Conservation (phyloP, 2,888 invertebrate species). For the Caenorhabditis uteleia region DNA sequence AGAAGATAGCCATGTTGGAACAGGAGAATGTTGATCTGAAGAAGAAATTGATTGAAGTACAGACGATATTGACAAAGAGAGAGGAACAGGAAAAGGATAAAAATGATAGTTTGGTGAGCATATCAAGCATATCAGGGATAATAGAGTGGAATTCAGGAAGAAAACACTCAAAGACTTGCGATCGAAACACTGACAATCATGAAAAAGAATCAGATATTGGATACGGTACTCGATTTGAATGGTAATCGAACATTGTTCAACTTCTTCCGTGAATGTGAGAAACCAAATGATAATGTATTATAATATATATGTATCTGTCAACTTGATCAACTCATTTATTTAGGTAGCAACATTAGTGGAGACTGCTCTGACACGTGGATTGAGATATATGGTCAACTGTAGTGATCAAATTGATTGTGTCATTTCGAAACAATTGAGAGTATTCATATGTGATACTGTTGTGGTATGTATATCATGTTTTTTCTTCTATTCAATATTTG, state of each 20-base stretch:
- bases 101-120: neutral
- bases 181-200: neutral
- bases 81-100: neutral
- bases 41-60: conserved; percentile 3
- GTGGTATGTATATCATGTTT: neutral
- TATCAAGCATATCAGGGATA: too few relatives aligned
- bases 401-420: conserved; percentile 7
- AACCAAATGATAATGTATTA: neutral
- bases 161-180: neutral
- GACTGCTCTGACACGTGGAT: neutral
- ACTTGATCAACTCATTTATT: too few relatives aligned
- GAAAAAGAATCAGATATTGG: conserved; percentile 9
- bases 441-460: conserved; percentile 1
- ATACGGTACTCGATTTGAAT: conserved; percentile 1
- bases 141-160: too few relatives aligned
- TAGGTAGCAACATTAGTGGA: conserved; percentile 2
- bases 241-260: neutral
- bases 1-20: conserved; percentile 3
- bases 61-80: conserved; percentile 2
- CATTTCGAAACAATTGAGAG: conserved; percentile 1
- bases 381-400: conserved; percentile 5
- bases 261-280: conserved; percentile 6
- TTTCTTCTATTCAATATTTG: neutral
- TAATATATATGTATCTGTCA: neutral
- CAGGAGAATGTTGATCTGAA: conserved; percentile 2